Conservation (phyloP, 2,113 vertebrate species). For the Channa argus region DNA sequence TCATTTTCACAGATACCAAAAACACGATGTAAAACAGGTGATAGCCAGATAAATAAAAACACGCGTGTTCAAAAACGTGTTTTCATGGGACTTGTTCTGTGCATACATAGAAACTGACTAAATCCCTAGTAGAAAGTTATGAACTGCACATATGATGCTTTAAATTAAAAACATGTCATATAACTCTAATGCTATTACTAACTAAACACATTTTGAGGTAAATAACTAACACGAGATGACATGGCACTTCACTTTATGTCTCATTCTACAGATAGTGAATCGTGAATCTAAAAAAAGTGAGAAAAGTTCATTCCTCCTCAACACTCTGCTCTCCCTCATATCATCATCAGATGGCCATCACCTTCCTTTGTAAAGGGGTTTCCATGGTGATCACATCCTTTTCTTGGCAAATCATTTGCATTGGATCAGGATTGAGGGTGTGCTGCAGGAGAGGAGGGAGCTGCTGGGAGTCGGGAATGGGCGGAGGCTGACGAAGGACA, state of each 20-base stretch:
- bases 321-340: neutral
- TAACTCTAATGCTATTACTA: neutral
- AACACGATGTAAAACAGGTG: constrained; percentile 16
- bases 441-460: constrained; percentile 32
- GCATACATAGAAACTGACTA: constrained; percentile 29
- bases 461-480: constrained; percentile 32
- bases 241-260: constrained; percentile 2
- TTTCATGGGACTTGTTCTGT: constrained; percentile 21
- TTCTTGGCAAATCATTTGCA: constrained; percentile 19
- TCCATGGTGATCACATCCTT: constrained; percentile 39
- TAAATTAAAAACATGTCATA: neutral
- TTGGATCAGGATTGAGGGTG: constrained; percentile 19
- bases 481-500: constrained; percentile 69
- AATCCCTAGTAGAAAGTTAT: neutral
- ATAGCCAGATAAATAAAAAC: neutral
- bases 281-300: too few species aligned
- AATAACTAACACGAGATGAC: neutral
- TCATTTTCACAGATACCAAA: constrained; percentile 8
- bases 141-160: too few species aligned
- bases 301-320: neutral
- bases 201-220: constrained; percentile 10
- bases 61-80: constrained; percentile 12
- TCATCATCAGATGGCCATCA: constrained; percentile 70
- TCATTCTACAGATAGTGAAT: neutral
- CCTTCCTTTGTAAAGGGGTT: constrained; percentile 51